Evolutionary conservation across 2,113 vertebrate species (phyloP), one percentile per base, ranked within the genome.

Genomic region (Himantopus leucocephalus): DNA sequence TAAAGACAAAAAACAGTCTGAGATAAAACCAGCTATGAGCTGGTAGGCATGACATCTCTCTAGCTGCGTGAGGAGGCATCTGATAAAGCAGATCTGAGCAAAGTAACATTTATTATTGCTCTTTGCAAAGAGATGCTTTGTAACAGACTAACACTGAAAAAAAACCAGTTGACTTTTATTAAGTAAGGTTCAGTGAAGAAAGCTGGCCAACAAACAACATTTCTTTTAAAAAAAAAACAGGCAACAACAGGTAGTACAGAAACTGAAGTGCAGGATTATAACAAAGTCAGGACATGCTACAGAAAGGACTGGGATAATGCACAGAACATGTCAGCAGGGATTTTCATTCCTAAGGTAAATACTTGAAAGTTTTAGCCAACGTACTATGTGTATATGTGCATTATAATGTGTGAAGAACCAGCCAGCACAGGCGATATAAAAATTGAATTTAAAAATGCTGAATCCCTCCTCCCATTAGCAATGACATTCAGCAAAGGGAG

Each of bases 371-470:
- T 73, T 67, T 71, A 39, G 26, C 19, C 56, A 88, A 88, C 11
- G 12, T 60, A 50, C 19, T 52, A 30, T 0, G 0, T 34, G 10
- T 52, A 16, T 6, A 52, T 17, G 16, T n/a, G 37, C 11, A 5
- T 12, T 79, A 71, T 12, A 70, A 53, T 6, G 26, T 37, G 47
- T 4, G 27, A 93, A 81, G 26, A 88, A 92, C 29, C 7, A 94
- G 53, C 27, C 26, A 80, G 21, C 85, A 92, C 8, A 56, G 5
- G 63, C 43, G 86, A 48, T 5, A 2, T 34, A 68, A 70, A 52
- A 60, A 83, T 0, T 29, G 7, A 23, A 70, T 12, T 60, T 48
- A 5, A 59, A 94, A 74, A 76, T 5, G 5, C 23, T 13, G 1
- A 76, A 55, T 34, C 81, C 16, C 13, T 91, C 16, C 13, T 91